These are phyloP conservation scores for Cylloceria caligata DNA, from an alignment of 2,888 invertebrate genomes.

Conservation along the genomic window DNA sequence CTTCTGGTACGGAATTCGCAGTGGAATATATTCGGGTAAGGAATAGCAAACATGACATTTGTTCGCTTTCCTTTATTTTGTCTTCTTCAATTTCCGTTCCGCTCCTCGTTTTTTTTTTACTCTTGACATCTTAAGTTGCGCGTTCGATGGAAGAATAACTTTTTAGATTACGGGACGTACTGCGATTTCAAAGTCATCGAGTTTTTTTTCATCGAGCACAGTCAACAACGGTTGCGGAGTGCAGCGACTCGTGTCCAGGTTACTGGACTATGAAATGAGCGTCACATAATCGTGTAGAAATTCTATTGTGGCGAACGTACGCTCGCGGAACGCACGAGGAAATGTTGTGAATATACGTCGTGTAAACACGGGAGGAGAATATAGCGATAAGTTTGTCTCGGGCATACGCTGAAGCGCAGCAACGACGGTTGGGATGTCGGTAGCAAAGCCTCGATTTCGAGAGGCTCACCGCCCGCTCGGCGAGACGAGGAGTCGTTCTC, in stretches of 20 bases:
- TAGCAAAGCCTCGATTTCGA: slow-evolving; percentile 9
- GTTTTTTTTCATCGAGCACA: too few relatives aligned
- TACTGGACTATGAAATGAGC: background rate
- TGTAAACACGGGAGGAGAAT: slow-evolving; percentile 47
- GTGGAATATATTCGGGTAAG: slow-evolving; percentile 49
- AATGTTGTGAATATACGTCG: slow-evolving; percentile 54
- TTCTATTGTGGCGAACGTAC: slow-evolving; percentile 10
- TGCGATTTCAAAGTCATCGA: slow-evolving; percentile 6
- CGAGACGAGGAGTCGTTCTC: slow-evolving; percentile 31
- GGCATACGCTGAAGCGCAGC: slow-evolving; percentile 7
- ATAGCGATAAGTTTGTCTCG: slow-evolving; percentile 22
- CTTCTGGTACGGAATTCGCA: slow-evolving; percentile 57
- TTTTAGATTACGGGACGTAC: background rate
- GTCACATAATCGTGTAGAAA: background rate
- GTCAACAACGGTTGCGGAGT: too few relatives aligned
- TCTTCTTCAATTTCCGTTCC: slow-evolving; percentile 7
- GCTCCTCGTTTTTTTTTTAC: too few relatives aligned
- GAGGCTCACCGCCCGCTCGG: slow-evolving; percentile 12
- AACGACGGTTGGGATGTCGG: slow-evolving; percentile 33
- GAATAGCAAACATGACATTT: slow-evolving; percentile 65
- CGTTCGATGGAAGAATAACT: slow-evolving; percentile 12
- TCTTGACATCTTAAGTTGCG: slow-evolving; percentile 1
- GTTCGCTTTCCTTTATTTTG: slow-evolving; percentile 40
- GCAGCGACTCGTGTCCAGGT: too few relatives aligned
- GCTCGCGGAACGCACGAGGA: slow-evolving; percentile 37